phyloP scores from a whole-genome alignment of 64 coral and sea anemone genomes.

The Montipora capricornis region DNA sequence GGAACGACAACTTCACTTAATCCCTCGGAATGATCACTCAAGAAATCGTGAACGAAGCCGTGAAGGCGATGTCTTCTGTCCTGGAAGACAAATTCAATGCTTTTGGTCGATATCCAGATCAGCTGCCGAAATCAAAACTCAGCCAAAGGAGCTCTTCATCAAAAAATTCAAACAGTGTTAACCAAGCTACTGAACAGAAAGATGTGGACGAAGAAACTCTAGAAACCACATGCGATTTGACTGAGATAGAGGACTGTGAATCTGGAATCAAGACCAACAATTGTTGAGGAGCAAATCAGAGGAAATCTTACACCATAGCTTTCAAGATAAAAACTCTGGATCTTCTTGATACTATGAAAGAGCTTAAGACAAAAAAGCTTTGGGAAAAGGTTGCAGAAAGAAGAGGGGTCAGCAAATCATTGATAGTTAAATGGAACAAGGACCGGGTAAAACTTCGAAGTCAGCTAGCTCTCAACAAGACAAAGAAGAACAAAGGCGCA shows the following conservation, averaged over 20 bases:
- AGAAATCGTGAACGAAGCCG: too few relatives aligned
- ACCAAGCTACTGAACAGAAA: slow-evolving; percentile 70
- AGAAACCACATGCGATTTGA: slow-evolving; percentile 69
- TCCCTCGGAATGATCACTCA: too few relatives aligned
- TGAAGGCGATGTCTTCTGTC: too few relatives aligned
- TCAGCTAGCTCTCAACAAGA: slow-evolving; percentile 79
- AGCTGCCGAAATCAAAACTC: slow-evolving; percentile 71
- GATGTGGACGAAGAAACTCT: slow-evolving; percentile 64
- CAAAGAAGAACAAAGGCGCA: slow-evolving; percentile 71
- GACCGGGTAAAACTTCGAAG: slow-evolving; percentile 59
- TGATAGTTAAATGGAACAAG: slow-evolving; percentile 77
- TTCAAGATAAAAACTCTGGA: slow-evolving; percentile 79
- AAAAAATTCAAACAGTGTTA: slow-evolving; percentile 67
- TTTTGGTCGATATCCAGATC: too few relatives aligned
- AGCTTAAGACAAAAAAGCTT: slow-evolving; percentile 70
- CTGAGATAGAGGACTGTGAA: slow-evolving; percentile 65
- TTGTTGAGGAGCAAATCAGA: slow-evolving; percentile 60
- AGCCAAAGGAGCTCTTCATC: slow-evolving; percentile 55
- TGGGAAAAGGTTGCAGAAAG: slow-evolving; percentile 79
- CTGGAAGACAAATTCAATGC: too few relatives aligned
- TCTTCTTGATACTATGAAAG: slow-evolving; percentile 79
- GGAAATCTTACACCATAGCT: slow-evolving; percentile 72
- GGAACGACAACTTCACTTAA: too few relatives aligned
- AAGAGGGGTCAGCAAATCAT: slow-evolving; percentile 72
- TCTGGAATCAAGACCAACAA: slow-evolving; percentile 76